phyloP scores from a whole-genome alignment of 2,888 invertebrate species.

The Caenorhabditis uteleia region DNA sequence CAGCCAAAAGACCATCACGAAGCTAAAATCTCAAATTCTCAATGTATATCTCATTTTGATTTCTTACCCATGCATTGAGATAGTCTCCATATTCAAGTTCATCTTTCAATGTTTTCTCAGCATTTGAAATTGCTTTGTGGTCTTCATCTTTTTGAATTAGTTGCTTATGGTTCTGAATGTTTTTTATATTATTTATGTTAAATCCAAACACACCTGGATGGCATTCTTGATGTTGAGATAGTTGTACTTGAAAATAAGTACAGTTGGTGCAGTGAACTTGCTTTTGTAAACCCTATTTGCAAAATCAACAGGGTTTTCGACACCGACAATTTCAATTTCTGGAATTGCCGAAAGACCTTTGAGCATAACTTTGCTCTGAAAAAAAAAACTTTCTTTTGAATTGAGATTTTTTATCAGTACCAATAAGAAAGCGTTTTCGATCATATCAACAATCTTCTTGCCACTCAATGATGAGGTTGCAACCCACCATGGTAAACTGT shows the following conservation, averaged over 20 bases:
- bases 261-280: conserved; percentile 57
- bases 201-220: conserved; percentile 20
- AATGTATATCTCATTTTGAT: not conserved
- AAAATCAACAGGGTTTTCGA: conserved; percentile 56
- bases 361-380: conserved; percentile 60
- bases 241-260: conserved; percentile 59
- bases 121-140: conserved; percentile 40
- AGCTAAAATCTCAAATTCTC: conserved; percentile 43
- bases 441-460: conserved; percentile 53
- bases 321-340: conserved; percentile 55
- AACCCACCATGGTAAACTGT: conserved; percentile 65
- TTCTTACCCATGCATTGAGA: conserved; percentile 57
- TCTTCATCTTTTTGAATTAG: conserved; percentile 40
- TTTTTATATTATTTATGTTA: not conserved
- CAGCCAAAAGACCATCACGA: conserved; percentile 57
- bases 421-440: conserved; percentile 58
- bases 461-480: conserved; percentile 52
- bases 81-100: conserved; percentile 58
- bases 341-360: conserved; percentile 50
- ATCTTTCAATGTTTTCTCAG: conserved; percentile 42
- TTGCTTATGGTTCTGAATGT: conserved; percentile 38
- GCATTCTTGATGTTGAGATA: conserved; percentile 48
- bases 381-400: not conserved
- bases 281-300: conserved; percentile 56
- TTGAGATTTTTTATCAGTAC: conserved; percentile 19